These are phyloP conservation scores for Schizothorax lantsangensis DNA, from an alignment of 2,797 vertebrate genomes.

Conservation along the genomic window DNA sequence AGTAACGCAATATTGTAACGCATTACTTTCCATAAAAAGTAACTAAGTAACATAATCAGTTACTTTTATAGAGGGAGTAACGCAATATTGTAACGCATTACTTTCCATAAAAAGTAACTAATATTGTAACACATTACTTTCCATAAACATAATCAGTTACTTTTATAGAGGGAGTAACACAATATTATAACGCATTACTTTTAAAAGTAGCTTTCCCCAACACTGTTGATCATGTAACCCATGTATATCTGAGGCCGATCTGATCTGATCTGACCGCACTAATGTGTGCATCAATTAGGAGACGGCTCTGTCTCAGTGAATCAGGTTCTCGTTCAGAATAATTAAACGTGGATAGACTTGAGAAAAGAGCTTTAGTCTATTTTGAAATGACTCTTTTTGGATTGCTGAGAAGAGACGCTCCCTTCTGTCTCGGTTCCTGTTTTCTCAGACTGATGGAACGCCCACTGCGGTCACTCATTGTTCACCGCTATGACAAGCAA, in stretches of 20 bases:
- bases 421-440: slow-evolving; percentile 11
- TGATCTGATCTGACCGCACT: not conserved
- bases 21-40: too few species aligned
- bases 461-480: slow-evolving; percentile 49
- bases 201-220: not conserved
- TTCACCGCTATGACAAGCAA: slow-evolving; percentile 35
- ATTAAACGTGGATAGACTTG: not conserved
- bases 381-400: not conserved
- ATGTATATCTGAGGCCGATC: not conserved
- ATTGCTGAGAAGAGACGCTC: slow-evolving; percentile 8
- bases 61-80: too few species aligned
- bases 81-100: too few species aligned
- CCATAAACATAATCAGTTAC: too few species aligned
- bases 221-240: not conserved
- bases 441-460: slow-evolving; percentile 25
- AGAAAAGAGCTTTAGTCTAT: not conserved
- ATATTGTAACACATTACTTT: too few species aligned
- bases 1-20: too few species aligned
- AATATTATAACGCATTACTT: not conserved
- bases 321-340: not conserved
- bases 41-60: too few species aligned
- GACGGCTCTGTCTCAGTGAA: too few species aligned
- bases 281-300: not conserved
- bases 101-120: too few species aligned
- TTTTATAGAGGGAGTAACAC: not conserved